phyloP scores from a whole-genome alignment of 2,797 vertebrate genomes.

The Botia almorhae region DNA sequence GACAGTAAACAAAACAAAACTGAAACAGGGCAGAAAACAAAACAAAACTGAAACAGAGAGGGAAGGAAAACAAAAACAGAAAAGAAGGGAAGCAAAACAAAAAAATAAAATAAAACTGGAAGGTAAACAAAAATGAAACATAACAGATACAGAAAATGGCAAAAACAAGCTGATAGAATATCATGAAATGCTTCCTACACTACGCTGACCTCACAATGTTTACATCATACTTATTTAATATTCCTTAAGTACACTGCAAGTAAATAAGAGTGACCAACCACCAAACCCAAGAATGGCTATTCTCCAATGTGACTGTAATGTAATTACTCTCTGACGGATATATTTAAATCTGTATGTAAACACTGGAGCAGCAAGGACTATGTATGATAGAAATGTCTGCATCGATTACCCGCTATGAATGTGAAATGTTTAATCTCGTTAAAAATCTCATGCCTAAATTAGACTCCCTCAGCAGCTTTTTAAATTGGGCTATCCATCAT shows the following conservation, averaged over 20 bases:
- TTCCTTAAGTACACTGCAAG: conserved; percentile 17
- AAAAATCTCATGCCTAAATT: conserved; percentile 69
- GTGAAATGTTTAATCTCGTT: conserved; percentile 67
- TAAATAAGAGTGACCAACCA: conserved; percentile 1
- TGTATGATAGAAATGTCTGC: conserved; percentile 65
- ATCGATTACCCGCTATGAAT: conserved; percentile 64
- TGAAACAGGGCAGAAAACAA: background rate
- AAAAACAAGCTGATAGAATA: background rate
- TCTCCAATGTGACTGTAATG: conserved; percentile 58
- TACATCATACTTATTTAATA: background rate
- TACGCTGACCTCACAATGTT: background rate
- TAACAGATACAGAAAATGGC: background rate
- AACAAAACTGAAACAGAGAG: background rate
- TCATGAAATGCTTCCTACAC: background rate
- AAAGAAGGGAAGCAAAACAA: background rate
- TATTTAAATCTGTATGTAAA: conserved; percentile 64
- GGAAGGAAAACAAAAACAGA: background rate
- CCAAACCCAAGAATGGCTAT: conserved; percentile 45
- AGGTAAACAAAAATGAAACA: background rate
- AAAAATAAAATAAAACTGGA: background rate
- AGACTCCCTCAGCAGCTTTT: conserved; percentile 67
- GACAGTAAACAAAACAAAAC: background rate
- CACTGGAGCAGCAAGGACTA: conserved; percentile 54
- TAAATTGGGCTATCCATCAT: conserved; percentile 69
- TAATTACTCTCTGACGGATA: conserved; percentile 62